These are phyloP conservation scores for Nephrotoma appendiculata DNA, from an alignment of 2,888 invertebrate species.

Conservation along the genomic window DNA sequence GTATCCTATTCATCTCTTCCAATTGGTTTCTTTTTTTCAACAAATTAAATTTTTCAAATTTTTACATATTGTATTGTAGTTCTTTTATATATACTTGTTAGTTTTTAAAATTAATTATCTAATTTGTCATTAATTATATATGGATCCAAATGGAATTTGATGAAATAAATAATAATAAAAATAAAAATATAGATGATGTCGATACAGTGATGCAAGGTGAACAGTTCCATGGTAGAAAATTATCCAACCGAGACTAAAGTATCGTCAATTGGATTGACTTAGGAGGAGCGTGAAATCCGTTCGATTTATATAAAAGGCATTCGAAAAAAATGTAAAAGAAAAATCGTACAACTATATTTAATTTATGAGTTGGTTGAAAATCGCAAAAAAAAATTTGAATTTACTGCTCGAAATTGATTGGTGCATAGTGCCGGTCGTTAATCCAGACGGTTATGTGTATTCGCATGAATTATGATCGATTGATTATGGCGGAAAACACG, in stretches of 20 bases:
- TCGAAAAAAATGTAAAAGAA: background rate
- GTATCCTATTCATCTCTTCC: no score
- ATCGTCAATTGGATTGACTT: background rate
- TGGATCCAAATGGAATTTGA: no score
- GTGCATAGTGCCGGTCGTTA: background rate
- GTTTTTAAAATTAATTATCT: no score
- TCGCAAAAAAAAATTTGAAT: background rate
- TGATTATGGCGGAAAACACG: no score
- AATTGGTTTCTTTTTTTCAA: no score
- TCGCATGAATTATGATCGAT: slow-evolving; percentile 6
- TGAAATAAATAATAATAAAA: no score
- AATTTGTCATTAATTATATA: no score
- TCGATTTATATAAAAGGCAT: background rate
- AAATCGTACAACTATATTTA: background rate
- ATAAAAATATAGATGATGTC: background rate
- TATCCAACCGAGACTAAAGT: background rate
- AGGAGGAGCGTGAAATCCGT: background rate
- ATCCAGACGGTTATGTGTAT: background rate
- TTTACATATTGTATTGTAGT: no score
- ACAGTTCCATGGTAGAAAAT: no score
- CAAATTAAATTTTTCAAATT: no score
- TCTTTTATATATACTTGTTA: no score
- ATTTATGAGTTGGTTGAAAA: background rate
- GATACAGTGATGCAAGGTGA: background rate
- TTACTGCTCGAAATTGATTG: background rate